phyloP scores from a whole-genome alignment of 2,888 invertebrate species.

The Celastrina argiolus region DNA sequence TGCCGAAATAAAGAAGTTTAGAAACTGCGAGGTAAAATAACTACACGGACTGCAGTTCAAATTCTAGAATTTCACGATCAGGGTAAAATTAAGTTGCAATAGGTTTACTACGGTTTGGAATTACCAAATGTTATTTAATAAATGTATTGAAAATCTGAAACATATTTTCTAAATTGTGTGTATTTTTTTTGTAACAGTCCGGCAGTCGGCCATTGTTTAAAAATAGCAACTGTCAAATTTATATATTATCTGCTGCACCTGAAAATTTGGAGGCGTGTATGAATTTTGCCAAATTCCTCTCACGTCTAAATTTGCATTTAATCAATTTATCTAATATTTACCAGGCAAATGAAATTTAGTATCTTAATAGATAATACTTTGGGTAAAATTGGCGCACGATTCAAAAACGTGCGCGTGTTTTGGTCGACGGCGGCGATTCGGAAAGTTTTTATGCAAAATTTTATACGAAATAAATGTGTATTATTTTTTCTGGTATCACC shows the following conservation, averaged over 20 bases:
- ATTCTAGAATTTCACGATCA: not conserved
- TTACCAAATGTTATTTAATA: too few relatives aligned
- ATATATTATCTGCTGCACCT: conserved; percentile 28
- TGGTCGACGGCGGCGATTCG: conserved; percentile 37
- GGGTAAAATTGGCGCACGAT: conserved; percentile 6
- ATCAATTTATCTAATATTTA: conserved; percentile 46
- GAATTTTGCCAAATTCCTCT: conserved; percentile 48
- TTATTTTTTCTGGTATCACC: conserved; percentile 52
- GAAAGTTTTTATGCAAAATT: conserved; percentile 46
- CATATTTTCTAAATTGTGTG: too few relatives aligned
- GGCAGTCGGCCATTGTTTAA: conserved; percentile 4
- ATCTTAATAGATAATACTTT: conserved; percentile 16
- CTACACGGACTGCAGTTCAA: too few relatives aligned
- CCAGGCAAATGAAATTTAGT: conserved; percentile 28
- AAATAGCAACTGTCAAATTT: conserved; percentile 29
- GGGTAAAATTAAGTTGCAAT: conserved; percentile 15
- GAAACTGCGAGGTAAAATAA: too few relatives aligned
- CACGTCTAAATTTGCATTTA: conserved; percentile 58
- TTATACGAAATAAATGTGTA: conserved; percentile 52
- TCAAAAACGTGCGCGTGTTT: conserved; percentile 31
- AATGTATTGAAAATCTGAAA: too few relatives aligned
- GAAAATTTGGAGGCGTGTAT: conserved; percentile 42
- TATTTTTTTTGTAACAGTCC: not conserved
- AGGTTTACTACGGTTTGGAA: not conserved
- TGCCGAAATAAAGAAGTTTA: too few relatives aligned